Evolutionary conservation across 2,113 vertebrate species (phyloP).

Genomic region (Xyliphius kryptos): DNA sequence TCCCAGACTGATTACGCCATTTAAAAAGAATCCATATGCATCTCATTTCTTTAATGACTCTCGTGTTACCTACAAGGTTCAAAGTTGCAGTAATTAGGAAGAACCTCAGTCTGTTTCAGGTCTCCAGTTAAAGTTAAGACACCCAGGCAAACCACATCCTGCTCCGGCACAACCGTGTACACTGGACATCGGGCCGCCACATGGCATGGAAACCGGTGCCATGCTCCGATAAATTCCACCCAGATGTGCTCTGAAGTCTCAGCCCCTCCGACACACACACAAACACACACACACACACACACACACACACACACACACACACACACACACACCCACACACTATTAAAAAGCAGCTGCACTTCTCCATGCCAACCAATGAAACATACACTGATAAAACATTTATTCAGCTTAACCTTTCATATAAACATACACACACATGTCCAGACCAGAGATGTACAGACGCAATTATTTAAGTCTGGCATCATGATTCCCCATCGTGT

Average conservation of each 20-base stretch:
- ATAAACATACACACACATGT: background rate
- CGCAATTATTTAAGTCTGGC: too few species aligned
- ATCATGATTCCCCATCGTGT: too few species aligned
- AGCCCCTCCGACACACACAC: too few species aligned
- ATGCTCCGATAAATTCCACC: constrained; percentile 18
- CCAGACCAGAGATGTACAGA: too few species aligned
- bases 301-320: constrained; percentile 11
- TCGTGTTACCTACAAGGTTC: background rate
- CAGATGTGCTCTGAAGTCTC: constrained; percentile 22
- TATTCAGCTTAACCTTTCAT: background rate
- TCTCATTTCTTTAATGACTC: background rate
- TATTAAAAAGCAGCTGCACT: constrained; percentile 10
- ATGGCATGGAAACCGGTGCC: constrained; percentile 20
- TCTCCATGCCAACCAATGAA: constrained; percentile 8
- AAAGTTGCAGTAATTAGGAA: background rate
- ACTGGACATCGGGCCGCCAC: constrained; percentile 28
- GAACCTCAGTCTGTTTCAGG: background rate
- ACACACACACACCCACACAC: background rate
- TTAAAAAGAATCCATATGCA: too few species aligned
- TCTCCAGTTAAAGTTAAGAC: background rate
- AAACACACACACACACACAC: constrained; percentile 6
- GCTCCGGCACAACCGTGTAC: constrained; percentile 6
- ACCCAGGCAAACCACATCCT: constrained; percentile 1
- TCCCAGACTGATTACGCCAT: too few species aligned
- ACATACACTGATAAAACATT: background rate